Evolutionary conservation across 2,797 vertebrate genomes (phyloP).

Genomic region (Malurus splendens): DNA sequence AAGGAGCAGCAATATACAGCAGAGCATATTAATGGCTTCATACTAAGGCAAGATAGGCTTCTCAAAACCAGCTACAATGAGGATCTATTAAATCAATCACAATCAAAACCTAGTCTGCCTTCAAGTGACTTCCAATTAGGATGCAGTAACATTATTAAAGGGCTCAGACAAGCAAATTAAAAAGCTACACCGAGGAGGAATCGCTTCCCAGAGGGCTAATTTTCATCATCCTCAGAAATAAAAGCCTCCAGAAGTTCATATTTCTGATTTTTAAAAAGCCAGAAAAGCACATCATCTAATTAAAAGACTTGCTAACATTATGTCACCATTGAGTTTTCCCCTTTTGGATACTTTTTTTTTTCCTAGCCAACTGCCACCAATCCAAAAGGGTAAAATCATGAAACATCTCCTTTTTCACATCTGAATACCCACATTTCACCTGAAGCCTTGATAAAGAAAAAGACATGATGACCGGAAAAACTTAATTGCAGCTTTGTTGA

Average conservation of each 20-base stretch:
- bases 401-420: not conserved
- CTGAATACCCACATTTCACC: not conserved
- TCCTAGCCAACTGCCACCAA: not conserved
- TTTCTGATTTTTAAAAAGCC: not conserved
- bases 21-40: not conserved
- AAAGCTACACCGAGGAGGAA: not conserved
- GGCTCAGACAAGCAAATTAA: conserved; percentile 14
- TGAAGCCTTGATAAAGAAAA: not conserved
- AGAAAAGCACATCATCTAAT: not conserved
- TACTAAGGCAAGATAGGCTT: not conserved
- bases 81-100: conserved; percentile 18
- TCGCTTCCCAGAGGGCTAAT: not conserved
- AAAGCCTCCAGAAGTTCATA: not conserved
- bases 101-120: conserved; percentile 18
- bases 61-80: not conserved
- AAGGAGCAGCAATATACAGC: not conserved
- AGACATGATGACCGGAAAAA: not conserved
- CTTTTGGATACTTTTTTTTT: not conserved
- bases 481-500: not conserved
- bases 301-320: not conserved
- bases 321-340: not conserved
- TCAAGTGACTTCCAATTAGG: conserved; percentile 37
- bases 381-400: not conserved
- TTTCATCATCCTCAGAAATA: conserved; percentile 5
- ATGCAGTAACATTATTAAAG: not conserved